These are phyloP conservation scores for Dryas iulia DNA, from an alignment of 1,140 invertebrate species.

Conservation along the genomic window DNA sequence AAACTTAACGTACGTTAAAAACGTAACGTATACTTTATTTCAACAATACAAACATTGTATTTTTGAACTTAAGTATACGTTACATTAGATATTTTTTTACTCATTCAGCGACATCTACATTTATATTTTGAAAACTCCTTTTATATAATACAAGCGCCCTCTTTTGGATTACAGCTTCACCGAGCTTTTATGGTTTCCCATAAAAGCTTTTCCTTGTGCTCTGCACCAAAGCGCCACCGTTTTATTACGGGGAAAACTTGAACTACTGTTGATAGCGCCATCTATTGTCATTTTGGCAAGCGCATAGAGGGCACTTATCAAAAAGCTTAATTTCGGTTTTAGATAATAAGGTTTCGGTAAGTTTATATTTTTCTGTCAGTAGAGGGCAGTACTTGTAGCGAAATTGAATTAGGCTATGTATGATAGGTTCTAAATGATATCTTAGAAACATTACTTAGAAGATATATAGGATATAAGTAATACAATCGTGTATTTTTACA, in stretches of 20 bases:
- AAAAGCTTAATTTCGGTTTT: not conserved
- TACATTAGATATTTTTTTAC: not conserved
- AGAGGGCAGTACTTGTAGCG: conserved; percentile 9
- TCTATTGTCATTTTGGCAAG: not conserved
- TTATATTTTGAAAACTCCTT: not conserved
- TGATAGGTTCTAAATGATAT: not conserved
- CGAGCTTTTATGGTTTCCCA: too few relatives aligned
- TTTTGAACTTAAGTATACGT: too few relatives aligned
- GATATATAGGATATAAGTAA: not conserved
- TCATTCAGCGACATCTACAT: not conserved
- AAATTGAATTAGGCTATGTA: conserved; percentile 1
- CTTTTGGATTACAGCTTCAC: not conserved
- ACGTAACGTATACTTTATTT: too few relatives aligned
- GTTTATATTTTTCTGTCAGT: not conserved
- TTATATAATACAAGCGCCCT: conserved; percentile 1
- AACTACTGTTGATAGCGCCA: conserved; percentile 7
- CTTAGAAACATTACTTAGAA: not conserved
- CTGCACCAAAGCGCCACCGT: not conserved
- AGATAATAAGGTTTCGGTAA: not conserved
- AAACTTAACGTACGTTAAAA: too few relatives aligned
- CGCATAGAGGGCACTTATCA: not conserved
- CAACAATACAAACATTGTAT: too few relatives aligned
- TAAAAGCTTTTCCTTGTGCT: not conserved
- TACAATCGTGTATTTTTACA: too few relatives aligned
- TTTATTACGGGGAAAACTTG: not conserved